Base-by-base conservation (phyloP, 2,797 vertebrate species). In the Anguilla anguilla region DNA sequence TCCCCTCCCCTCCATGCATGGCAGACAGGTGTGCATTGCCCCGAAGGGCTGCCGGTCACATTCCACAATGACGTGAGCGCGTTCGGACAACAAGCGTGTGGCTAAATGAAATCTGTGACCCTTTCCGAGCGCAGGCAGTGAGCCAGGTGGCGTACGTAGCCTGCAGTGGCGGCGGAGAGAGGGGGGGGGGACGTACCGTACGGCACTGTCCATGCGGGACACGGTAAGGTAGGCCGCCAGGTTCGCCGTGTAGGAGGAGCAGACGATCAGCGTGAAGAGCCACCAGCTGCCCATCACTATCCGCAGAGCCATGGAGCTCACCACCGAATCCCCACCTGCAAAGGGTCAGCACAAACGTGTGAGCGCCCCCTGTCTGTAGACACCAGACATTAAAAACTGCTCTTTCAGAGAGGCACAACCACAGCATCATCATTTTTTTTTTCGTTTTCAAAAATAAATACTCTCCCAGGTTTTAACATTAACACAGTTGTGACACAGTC, bases 231-330 rank as follows among this genome's bases (percentile, higher is more conserved):
- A 99, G 0, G 98, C 98, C 0, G 98, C 98, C 90, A 99, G 96
- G 92, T 99, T 99, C 0, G 98, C 98, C 0, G 98, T 99, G 94
- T 99, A 99, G 28, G 98, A 99, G 0, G 98, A 99, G 86, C 98
- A 99, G 67, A 99, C 98, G 3, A 99, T 98, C 86, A 99, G 96
- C 0, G 98, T 99, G 94, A 99, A 99, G 89, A 99, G 97, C 98
- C 98, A 99, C 98, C 98, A 99, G 93, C 98, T 99, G 43, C 98
- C 98, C 98, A 99, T 99, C 22, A 99, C 98, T 22, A 99, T 99
- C 90, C 98, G 96, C 95, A 99, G 96, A 0, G 98, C 98, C 94
- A 99, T 94, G 0, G 98, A 99, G 87, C 97, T 97, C 61, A 96
- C 95, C 0, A 95, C 94, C 0, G 97, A 97, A 25, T 98, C 98